Percentiles rank a stretch among this genome's conserved stretches.
phyloP scores from a whole-genome alignment of 2,113 vertebrate genomes.

The Neogale vison region DNA sequence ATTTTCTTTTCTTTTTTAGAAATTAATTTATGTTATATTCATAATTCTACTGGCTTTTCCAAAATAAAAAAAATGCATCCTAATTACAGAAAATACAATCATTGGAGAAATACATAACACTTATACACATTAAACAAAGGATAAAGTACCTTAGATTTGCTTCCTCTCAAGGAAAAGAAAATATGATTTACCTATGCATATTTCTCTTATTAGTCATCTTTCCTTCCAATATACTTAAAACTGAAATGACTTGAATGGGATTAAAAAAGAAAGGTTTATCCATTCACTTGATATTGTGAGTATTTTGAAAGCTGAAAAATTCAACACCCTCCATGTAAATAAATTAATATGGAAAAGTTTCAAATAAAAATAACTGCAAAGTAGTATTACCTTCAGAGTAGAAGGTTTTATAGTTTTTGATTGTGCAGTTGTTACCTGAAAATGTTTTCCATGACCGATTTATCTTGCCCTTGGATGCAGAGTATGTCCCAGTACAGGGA shows the following conservation, averaged over 20 bases:
- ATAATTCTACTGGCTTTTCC: background rate
- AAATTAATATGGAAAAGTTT: background rate
- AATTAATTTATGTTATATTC: background rate
- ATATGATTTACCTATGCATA: background rate
- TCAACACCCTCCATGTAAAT: background rate
- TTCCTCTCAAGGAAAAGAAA: background rate
- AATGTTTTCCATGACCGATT: background rate
- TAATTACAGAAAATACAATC: background rate
- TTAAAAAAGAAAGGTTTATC: background rate
- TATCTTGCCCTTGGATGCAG: background rate
- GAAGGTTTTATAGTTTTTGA: background rate
- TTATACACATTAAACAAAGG: background rate
- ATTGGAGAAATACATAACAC: background rate
- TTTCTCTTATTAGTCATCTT: background rate
- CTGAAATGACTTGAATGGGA: too few species aligned
- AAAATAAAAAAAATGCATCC: background rate
- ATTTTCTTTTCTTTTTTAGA: background rate
- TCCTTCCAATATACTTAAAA: background rate
- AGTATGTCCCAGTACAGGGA: background rate
- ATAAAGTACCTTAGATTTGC: background rate
- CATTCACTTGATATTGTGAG: background rate
- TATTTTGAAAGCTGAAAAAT: background rate
- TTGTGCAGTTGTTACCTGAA: background rate
- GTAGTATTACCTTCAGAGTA: too few species aligned
- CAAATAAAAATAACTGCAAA: background rate